A percentile compares a stretch with the other conserved stretches of the same genome.
Conservation (phyloP, 1,140 invertebrate species). For the Lasioglossum albipes region DNA sequence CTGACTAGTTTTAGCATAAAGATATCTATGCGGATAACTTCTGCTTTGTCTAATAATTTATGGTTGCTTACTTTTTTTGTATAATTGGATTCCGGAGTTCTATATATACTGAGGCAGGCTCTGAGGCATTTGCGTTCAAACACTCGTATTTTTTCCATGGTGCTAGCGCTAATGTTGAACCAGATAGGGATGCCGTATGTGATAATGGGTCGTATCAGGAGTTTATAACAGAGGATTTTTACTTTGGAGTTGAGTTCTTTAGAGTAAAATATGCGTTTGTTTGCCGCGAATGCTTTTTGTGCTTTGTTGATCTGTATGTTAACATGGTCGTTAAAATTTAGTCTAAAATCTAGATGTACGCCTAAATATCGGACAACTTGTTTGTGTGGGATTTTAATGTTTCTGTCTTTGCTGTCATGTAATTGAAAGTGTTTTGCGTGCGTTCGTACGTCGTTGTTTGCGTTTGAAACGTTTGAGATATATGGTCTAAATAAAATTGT, state of each 20-base stretch:
- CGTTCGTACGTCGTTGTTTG: conserved; percentile 7
- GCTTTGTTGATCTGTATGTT: conserved; percentile 49
- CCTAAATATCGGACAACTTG: conserved; percentile 48
- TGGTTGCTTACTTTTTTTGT: neutral
- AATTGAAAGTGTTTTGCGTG: conserved; percentile 28
- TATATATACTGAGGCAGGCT: conserved; percentile 30
- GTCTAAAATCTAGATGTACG: conserved; percentile 24
- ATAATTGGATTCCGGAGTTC: conserved; percentile 28
- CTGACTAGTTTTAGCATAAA: neutral
- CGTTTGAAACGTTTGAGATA: neutral
- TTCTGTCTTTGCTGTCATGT: neutral
- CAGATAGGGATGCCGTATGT: conserved; percentile 44
- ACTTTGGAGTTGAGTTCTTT: conserved; percentile 4
- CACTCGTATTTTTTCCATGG: conserved; percentile 39
- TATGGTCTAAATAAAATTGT: conserved; percentile 49
- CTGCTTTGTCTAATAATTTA: neutral
- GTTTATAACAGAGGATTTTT: conserved; percentile 43
- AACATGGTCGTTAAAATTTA: conserved; percentile 18
- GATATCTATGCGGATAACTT: neutral
- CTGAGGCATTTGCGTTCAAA: conserved; percentile 55
- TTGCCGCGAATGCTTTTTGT: conserved; percentile 8
- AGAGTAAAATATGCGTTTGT: conserved; percentile 48
- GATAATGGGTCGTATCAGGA: conserved; percentile 32
- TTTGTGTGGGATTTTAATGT: conserved; percentile 34
- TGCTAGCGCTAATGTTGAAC: conserved; percentile 49